phyloP scores from a whole-genome alignment of 2,797 vertebrate species.

The Pseudochirops corinnae region DNA sequence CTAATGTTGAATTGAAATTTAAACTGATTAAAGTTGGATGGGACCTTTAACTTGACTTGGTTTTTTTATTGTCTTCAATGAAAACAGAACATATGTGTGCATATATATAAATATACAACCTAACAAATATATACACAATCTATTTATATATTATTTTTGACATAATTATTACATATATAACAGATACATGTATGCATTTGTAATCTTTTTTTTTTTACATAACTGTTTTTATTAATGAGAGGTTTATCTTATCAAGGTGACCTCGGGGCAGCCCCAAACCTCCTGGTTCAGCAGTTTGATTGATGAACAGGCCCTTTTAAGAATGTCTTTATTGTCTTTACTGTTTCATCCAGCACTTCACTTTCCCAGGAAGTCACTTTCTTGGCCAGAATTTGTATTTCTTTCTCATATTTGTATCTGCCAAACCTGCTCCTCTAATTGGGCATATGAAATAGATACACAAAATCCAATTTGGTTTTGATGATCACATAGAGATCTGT shows the following conservation, averaged over 20 bases:
- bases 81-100: background rate
- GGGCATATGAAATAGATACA: slow-evolving; percentile 92
- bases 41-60: background rate
- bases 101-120: background rate
- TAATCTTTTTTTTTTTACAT: background rate
- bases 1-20: slow-evolving; percentile 1
- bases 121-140: background rate
- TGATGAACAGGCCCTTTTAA: slow-evolving; percentile 79
- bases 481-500: slow-evolving; percentile 96
- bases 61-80: background rate
- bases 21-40: background rate
- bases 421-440: slow-evolving; percentile 97
- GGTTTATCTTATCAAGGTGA: background rate
- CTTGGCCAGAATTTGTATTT: slow-evolving; percentile 91
- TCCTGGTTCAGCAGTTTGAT: background rate
- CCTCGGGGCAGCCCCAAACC: background rate
- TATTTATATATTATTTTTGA: background rate
- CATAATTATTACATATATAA: background rate
- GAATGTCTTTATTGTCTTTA: slow-evolving; percentile 97
- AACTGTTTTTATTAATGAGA: slow-evolving; percentile 67
- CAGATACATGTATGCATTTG: background rate
- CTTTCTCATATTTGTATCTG: slow-evolving; percentile 93
- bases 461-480: slow-evolving; percentile 94
- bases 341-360: slow-evolving; percentile 92
- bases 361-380: slow-evolving; percentile 87